Percentiles rank a stretch among this genome's conserved stretches.
Conservation (phyloP, 2,888 invertebrate species). For the Spodoptera picta region DNA sequence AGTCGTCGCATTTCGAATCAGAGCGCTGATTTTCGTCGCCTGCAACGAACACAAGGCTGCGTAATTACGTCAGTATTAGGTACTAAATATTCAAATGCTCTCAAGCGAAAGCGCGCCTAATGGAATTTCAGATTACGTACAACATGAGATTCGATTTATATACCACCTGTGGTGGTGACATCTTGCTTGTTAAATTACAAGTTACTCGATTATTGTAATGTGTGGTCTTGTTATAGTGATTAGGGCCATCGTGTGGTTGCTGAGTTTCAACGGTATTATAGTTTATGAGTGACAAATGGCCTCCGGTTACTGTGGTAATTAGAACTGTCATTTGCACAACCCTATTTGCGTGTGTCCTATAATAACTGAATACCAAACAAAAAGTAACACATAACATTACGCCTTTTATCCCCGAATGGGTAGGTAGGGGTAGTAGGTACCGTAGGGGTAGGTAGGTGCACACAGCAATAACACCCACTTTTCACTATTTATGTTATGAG, state of each 20-base stretch:
- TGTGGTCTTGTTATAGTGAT: conserved; percentile 19
- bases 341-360: not conserved
- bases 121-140: conserved; percentile 65
- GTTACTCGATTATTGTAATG: conserved; percentile 25
- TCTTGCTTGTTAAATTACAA: conserved; percentile 36
- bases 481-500: too few species aligned
- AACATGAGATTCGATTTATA: conserved; percentile 47
- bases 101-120: conserved; percentile 55
- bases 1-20: conserved; percentile 20
- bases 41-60: conserved; percentile 32
- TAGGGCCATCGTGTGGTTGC: not conserved
- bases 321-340: not conserved
- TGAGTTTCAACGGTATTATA: not conserved
- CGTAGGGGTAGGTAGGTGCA: too few species aligned
- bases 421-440: too few species aligned
- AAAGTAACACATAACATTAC: too few species aligned
- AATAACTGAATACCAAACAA: not conserved
- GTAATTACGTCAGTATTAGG: conserved; percentile 47
- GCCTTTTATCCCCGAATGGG: too few species aligned
- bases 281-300: not conserved
- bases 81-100: conserved; percentile 61
- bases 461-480: too few species aligned
- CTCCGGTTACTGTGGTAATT: not conserved
- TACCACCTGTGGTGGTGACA: conserved; percentile 41
- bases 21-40: conserved; percentile 32